Evolutionary conservation across 2,113 vertebrate genomes (phyloP).

Genomic region (Petrocephalus microphthalmus): DNA sequence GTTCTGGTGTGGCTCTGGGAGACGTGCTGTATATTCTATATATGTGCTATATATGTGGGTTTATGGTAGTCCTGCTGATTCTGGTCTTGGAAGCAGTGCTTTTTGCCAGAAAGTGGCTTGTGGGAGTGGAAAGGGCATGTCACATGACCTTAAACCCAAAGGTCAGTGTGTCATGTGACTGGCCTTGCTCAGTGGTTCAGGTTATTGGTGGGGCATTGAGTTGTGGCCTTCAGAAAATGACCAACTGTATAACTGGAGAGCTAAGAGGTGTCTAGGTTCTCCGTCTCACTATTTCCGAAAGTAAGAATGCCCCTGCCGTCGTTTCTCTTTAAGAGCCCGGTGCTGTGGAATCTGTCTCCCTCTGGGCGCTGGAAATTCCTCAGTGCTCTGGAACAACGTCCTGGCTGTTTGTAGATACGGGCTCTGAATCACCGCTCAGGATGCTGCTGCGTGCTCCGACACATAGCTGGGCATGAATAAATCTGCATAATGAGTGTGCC

Average conservation of each 20-base stretch:
- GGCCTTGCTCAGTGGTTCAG: background rate
- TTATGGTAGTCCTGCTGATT: background rate
- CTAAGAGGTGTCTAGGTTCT: background rate
- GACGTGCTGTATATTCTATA: background rate
- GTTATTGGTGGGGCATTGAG: background rate
- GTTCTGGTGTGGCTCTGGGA: background rate
- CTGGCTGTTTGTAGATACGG: background rate
- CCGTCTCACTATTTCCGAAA: background rate
- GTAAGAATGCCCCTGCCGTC: background rate
- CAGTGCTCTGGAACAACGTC: background rate
- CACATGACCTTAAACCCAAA: background rate
- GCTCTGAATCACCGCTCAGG: constrained; percentile 6
- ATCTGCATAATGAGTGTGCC: background rate
- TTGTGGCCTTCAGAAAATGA: background rate
- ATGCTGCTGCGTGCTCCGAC: background rate
- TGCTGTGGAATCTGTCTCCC: background rate
- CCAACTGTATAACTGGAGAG: background rate
- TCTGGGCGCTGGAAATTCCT: constrained; percentile 6
- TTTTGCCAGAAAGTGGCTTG: background rate
- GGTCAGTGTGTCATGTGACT: background rate
- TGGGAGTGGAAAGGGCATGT: background rate
- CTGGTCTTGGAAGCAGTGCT: background rate
- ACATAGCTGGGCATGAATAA: background rate
- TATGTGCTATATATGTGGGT: no score
- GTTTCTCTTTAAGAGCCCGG: background rate